Base-by-base conservation (phyloP, 2,113 vertebrate genomes). In the Nothobranchius kuhntae region DNA sequence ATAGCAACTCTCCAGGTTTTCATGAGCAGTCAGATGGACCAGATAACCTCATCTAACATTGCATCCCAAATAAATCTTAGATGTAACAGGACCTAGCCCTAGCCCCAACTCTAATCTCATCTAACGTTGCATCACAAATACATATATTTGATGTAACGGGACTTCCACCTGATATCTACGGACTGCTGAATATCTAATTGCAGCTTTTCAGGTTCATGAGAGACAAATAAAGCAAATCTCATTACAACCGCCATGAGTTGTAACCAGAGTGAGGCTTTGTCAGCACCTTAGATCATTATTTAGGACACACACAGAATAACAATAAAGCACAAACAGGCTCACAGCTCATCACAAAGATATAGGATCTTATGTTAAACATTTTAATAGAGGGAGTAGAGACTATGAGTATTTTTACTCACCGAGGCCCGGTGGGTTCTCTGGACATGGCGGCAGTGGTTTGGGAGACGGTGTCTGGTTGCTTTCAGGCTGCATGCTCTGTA, bases 391-490 rank as follows among this genome's bases (percentile, higher is more conserved):
- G 26, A 2, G 47, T 24, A 17, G 4, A 10, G 35, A 14, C 48
- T 15, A n/a, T n/a, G 21, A 12, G 3, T 4, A 24, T 47, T 6
- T 38, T 30, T 40, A 89, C 95, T 91, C 90, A 99, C 98, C 98
- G 59, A 98, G 93, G 53, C 96, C 96, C 0, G 94, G 93, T 0
- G 96, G 98, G 9, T 77, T 91, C 86, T 99, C 98, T 9, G 95
- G 95, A 89, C 98, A 98, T 5, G 95, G 95, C 1, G 94, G 94
- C 70, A 98, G 88, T 24, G 95, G 94, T 70, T 94, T 95, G 59
- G 93, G 91, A 0, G 95, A 95, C 0, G 95, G n/a, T 0, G 95
- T 94, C 82, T 87, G 93, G 53, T 94, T 96, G 81, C 85, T 71
- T 63, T 92, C 93, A 0, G 94, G 92, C 80, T 87, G 93, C 80